Evolutionary conservation across 1,140 invertebrate species (phyloP).

Genomic region (Calosoma granatense): DNA sequence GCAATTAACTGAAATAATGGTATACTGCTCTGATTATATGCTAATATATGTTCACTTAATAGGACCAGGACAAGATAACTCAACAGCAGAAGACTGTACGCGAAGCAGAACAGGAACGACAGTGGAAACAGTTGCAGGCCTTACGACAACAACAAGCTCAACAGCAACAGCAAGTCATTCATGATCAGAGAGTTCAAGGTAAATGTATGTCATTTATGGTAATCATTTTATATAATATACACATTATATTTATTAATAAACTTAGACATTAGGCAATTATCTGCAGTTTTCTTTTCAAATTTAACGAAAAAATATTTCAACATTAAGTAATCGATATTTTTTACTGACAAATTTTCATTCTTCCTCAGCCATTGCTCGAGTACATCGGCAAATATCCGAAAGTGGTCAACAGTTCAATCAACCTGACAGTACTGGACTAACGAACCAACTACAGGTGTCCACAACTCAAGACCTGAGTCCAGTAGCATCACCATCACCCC

Average conservation of each 20-base stretch:
- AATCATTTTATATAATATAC: too few species aligned
- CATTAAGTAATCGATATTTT: too few species aligned
- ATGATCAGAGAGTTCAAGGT: slow-evolving; percentile 65
- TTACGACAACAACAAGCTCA: slow-evolving; percentile 68
- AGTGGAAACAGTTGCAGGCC: slow-evolving; percentile 80
- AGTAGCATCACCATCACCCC: slow-evolving; percentile 38
- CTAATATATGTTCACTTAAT: slow-evolving; percentile 21
- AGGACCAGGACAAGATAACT: slow-evolving; percentile 60
- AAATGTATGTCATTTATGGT: slow-evolving; percentile 18
- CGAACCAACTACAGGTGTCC: slow-evolving; percentile 44
- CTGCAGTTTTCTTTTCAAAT: too few species aligned
- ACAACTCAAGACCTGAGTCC: slow-evolving; percentile 19
- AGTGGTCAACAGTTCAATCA: slow-evolving; percentile 32
- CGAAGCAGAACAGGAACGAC: slow-evolving; percentile 73
- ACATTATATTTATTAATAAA: slow-evolving; percentile 9
- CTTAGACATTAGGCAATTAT: too few species aligned
- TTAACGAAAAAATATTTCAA: too few species aligned
- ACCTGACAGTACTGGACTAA: slow-evolving; percentile 34
- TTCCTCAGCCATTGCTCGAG: slow-evolving; percentile 46
- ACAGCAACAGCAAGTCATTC: slow-evolving; percentile 68
- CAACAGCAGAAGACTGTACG: slow-evolving; percentile 52
- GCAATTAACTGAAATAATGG: too few species aligned
- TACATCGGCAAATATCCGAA: slow-evolving; percentile 43
- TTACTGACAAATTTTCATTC: too few species aligned
- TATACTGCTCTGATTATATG: too few species aligned